Evolutionary conservation across 1,140 invertebrate species (phyloP), one percentile per base, ranked within the genome.

Genomic region (Temnothorax nylanderi): DNA sequence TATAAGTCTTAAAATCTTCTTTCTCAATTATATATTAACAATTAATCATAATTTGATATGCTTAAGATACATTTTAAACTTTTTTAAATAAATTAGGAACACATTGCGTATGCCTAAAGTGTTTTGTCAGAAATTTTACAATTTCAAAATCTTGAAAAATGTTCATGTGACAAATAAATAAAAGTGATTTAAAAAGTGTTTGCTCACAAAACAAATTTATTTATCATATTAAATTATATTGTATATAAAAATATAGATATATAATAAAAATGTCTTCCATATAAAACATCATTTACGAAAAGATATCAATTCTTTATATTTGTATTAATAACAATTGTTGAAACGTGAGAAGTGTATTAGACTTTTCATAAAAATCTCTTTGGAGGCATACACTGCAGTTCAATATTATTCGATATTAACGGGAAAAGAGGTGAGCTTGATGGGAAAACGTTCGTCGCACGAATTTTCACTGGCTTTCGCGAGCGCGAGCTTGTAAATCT

Each of bases 381-480:
- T 62, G 16, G 6, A 47, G 26, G 62, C 26, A 34, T 77, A 67
- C 26, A 26, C 26, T 26, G 26, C 26, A 26, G 32, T 41, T 74
- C 11, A 13, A 74, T n/a, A 54, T 74, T 60, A 60, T 44, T 44
- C 18, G 4, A 74, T 49, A 54, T 54, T 67, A 60, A 47, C 26
- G 26, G 7, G 16, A 65, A 58, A 78, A 58, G 32, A 65, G 32
- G 2, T 62, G n/a, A n/a, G 44, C 11, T 21, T 18, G n/a, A n/a
- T n/a, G n/a, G n/a, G 11, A 11, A 67, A n/a, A 67, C 32, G 62
- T 51, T 67, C 7, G 65, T 80, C 62, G 77, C n/a, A 34, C 32
- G 34, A 26, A 80, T 80, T 67, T 67, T 80, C 62, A 49, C 58
- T 64, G 21, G 58, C 60, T 78, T 78, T 47, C 32, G 13, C n/a